Conservation (phyloP, 2,113 vertebrate genomes). For the Jaculus jaculus region DNA sequence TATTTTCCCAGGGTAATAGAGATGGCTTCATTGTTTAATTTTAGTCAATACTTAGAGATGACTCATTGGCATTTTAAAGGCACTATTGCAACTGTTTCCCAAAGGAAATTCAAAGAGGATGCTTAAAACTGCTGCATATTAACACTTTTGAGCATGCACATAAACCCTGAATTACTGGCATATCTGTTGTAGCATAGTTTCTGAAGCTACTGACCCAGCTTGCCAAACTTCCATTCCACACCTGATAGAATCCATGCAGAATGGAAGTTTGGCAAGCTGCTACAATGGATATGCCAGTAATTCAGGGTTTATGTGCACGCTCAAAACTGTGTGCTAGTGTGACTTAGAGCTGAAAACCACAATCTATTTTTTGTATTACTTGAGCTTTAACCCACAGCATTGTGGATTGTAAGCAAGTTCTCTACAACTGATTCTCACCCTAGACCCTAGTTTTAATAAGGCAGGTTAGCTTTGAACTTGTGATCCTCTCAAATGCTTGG, state of each 20-base stretch:
- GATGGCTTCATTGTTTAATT: slow-evolving; percentile 72
- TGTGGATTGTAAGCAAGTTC: neutral
- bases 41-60: slow-evolving; percentile 63
- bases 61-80: slow-evolving; percentile 73
- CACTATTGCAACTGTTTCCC: slow-evolving; percentile 31
- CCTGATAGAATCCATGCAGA: neutral
- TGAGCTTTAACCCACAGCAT: neutral
- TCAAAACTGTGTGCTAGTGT: neutral
- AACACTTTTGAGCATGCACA: neutral
- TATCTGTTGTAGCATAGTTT: neutral
- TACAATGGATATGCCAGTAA: neutral
- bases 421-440: neutral
- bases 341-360: neutral
- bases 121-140: slow-evolving; percentile 13
- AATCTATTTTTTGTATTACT: neutral
- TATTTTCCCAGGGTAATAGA: slow-evolving; percentile 68
- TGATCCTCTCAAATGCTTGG: neutral
- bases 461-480: neutral
- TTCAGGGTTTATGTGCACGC: neutral
- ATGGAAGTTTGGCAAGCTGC: neutral
- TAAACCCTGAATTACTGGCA: neutral
- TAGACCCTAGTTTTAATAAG: neutral
- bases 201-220: neutral
- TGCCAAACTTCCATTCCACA: neutral
- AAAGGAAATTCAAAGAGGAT: slow-evolving; percentile 51